A percentile compares a stretch with the other conserved stretches of the same genome.
These are phyloP conservation scores for Drosophila aldrichi DNA, from an alignment of 2,888 invertebrate species.

Conservation along the genomic window DNA sequence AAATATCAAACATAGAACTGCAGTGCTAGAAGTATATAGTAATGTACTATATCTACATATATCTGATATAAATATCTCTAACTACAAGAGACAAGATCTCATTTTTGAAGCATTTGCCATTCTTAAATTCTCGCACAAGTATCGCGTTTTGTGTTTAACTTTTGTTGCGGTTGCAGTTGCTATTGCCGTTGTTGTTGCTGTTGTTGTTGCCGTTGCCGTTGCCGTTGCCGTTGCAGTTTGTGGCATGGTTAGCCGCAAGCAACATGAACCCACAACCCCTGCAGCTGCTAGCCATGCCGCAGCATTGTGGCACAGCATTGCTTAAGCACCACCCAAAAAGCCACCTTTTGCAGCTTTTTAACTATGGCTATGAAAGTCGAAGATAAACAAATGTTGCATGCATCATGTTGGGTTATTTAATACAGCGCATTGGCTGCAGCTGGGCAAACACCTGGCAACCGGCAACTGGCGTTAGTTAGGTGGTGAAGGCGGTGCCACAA, in stretches of 20 bases:
- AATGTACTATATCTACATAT: no score
- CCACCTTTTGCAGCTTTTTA: slow-evolving; percentile 3
- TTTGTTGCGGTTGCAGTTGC: slow-evolving; percentile 38
- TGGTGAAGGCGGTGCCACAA: slow-evolving; percentile 26
- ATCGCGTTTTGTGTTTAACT: slow-evolving; percentile 50
- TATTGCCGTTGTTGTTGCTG: slow-evolving; percentile 14
- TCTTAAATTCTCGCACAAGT: slow-evolving; percentile 62
- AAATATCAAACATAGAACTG: no score
- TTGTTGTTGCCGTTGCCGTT: slow-evolving; percentile 36
- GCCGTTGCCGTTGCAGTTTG: slow-evolving; percentile 16
- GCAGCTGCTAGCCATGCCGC: slow-evolving; percentile 9
- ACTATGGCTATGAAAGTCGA: slow-evolving; percentile 15
- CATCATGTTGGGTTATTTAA: slow-evolving; percentile 42
- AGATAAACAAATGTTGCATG: slow-evolving; percentile 42
- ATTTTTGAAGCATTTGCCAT: not conserved
- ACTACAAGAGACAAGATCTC: not conserved
- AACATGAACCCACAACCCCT: slow-evolving; percentile 15
- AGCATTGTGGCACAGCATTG: slow-evolving; percentile 2
- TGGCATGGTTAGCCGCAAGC: slow-evolving; percentile 21
- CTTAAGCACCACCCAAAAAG: slow-evolving; percentile 13
- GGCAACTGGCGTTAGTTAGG: slow-evolving; percentile 9
- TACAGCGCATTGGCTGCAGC: slow-evolving; percentile 19
- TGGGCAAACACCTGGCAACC: slow-evolving; percentile 32
- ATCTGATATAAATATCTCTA: not conserved
- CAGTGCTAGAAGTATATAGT: no score